Percentiles rank a stretch among this genome's conserved stretches.
These are phyloP conservation scores for Botrylloides violaceus DNA, from an alignment of 23 tunicate genomes.

Conservation along the genomic window DNA sequence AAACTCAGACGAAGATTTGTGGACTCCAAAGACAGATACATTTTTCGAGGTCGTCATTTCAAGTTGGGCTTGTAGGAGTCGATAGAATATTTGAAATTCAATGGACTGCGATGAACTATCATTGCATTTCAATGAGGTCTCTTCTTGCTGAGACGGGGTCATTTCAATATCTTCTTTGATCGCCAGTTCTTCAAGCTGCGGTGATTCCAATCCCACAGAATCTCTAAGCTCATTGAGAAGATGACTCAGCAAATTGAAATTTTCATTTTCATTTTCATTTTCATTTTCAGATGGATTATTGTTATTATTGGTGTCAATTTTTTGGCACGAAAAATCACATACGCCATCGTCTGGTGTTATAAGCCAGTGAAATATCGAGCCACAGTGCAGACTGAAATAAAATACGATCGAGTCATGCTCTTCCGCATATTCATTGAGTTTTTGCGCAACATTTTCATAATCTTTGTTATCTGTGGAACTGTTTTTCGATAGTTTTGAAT, in stretches of 20 bases:
- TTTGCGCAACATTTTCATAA: slow-evolving; percentile 1
- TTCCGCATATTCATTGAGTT: slow-evolving; percentile 31
- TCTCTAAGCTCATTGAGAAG: slow-evolving; percentile 30
- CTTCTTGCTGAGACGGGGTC: not conserved
- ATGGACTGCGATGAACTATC: not conserved
- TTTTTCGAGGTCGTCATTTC: no score
- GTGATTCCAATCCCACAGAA: slow-evolving; percentile 40
- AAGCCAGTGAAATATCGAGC: slow-evolving; percentile 38
- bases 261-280: not conserved
- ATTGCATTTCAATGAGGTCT: not conserved
- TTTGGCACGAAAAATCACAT: not conserved
- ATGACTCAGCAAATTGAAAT: slow-evolving; percentile 11
- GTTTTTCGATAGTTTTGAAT: not conserved
- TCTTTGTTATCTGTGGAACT: not conserved
- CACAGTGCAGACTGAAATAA: slow-evolving; percentile 28
- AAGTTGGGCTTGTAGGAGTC: not conserved
- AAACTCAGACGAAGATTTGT: not conserved
- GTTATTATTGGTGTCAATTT: not conserved
- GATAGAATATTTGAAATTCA: not conserved
- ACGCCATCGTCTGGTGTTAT: slow-evolving; percentile 34
- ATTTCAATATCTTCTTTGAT: no score
- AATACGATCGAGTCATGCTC: slow-evolving; percentile 10
- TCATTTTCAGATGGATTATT: not conserved
- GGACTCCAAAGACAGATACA: no score
- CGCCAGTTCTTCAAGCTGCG: no score